Evolutionary conservation across 2,888 invertebrate species (phyloP), one percentile per base, ranked within the genome.

Genomic region (Choristoneura rosaceana): DNA sequence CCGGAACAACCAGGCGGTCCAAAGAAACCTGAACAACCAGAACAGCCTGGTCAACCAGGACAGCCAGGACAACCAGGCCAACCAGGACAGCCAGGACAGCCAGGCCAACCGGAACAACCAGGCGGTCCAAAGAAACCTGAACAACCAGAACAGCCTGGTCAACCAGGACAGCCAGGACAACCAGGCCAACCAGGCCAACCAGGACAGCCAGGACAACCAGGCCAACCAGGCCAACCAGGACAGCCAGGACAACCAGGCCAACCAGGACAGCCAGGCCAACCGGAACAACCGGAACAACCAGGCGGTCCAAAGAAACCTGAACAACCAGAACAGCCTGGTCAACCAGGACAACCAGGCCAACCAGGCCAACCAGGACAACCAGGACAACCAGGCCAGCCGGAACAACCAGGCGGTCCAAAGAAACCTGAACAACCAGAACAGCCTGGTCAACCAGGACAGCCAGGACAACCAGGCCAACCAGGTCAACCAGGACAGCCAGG

Each of bases 281-380:
- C 62, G 41, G 4, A 17, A 0, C 12, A 59, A 25, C 69, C 73
- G 60, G 61, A 55, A 0, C n/a, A 65, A 4, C 64, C 69, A 65
- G 59, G 38, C 3, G 9, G 3, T 17, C 71, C 71, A 38, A n/a
- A 43, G 1, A 9, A 9, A 3, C 33, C 67, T 45, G 63, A 10
- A 0, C 12, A 45, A 10, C 65, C 67, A 62, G 38, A 15, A 4
- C 47, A 64, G 15, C 61, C 67, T 33, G 34, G 14, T 0, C 38
- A 25, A 7, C 63, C 69, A 69, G 41, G 41, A 3, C 3, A 38
- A 3, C 17, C 61, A 5, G 41, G 5, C 5, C 34, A 62, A 14
- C 50, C 69, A 12, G 47, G 43, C 0, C 15, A 41, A 1, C 65
- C 52, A 15, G n/a, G 38, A 2, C 25, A 43, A 1, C 67, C n/a